A percentile compares a stretch with the other conserved stretches of the same genome.
Evolutionary conservation across 2,797 vertebrate species (phyloP).

Genomic region (Calcarius lapponicus): DNA sequence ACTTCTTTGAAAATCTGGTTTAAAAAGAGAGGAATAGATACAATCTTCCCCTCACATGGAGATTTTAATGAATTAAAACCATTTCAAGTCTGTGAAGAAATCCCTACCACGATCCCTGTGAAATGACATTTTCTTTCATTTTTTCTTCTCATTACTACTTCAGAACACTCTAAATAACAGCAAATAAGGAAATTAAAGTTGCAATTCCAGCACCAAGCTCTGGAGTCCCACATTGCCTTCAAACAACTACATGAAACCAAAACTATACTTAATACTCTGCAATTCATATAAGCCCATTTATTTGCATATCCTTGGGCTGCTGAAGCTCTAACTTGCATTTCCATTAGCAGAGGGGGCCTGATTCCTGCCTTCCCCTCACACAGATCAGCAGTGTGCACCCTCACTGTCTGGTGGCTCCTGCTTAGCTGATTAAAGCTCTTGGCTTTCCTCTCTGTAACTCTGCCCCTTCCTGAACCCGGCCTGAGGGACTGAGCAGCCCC

Average conservation of each 20-base stretch:
- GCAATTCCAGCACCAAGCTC: not conserved
- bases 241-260: not conserved
- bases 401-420: not conserved
- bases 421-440: not conserved
- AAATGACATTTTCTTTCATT: not conserved
- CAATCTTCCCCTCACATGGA: not conserved
- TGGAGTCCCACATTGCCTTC: not conserved
- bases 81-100: not conserved
- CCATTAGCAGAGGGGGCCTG: too few relatives aligned
- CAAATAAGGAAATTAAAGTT: not conserved
- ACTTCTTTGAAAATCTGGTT: not conserved
- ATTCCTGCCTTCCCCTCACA: not conserved
- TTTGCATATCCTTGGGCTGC: too few relatives aligned
- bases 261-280: too few relatives aligned
- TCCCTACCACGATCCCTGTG: not conserved
- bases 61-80: not conserved
- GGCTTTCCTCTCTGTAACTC: not conserved
- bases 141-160: not conserved
- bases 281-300: too few relatives aligned
- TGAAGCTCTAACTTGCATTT: too few relatives aligned
- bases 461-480: not conserved
- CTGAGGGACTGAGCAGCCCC: not conserved
- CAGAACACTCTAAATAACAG: not conserved
- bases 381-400: not conserved
- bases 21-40: not conserved